A percentile compares a stretch with the other conserved stretches of the same genome.
Conservation (phyloP, 2,113 vertebrate genomes). For the Bungarus multicinctus region DNA sequence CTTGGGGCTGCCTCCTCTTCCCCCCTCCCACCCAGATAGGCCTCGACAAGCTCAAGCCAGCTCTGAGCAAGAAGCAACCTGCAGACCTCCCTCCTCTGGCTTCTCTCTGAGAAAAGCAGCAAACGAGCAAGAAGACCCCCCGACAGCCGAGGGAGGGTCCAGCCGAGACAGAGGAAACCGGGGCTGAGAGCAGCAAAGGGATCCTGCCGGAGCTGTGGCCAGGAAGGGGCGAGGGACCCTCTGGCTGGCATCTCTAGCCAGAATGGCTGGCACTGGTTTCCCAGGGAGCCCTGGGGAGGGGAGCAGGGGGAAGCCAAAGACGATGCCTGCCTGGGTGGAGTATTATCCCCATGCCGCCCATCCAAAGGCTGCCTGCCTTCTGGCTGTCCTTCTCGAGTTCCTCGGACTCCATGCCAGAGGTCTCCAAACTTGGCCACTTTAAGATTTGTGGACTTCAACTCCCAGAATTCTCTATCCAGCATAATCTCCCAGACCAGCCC, state of each 20-base stretch:
- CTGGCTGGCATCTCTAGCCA: not conserved
- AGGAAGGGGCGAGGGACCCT: not conserved
- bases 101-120: not conserved
- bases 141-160: not conserved
- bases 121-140: not conserved
- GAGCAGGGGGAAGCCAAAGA: not conserved
- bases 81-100: not conserved
- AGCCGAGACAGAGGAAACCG: no score
- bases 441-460: no score
- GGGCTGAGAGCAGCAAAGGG: not conserved
- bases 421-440: no score
- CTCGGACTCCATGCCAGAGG: no score
- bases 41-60: constrained; percentile 12
- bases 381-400: no score
- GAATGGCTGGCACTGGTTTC: not conserved
- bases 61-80: not conserved
- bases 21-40: accelerated
- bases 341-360: not conserved
- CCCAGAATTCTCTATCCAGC: no score
- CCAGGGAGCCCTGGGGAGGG: not conserved
- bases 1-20: not conserved
- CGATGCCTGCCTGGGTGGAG: not conserved
- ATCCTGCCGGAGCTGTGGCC: not conserved
- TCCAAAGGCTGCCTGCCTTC: not conserved
- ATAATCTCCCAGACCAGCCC: not conserved